These are phyloP conservation scores for Phoxinus phoxinus DNA, from an alignment of 2,113 vertebrate genomes.

Conservation along the genomic window DNA sequence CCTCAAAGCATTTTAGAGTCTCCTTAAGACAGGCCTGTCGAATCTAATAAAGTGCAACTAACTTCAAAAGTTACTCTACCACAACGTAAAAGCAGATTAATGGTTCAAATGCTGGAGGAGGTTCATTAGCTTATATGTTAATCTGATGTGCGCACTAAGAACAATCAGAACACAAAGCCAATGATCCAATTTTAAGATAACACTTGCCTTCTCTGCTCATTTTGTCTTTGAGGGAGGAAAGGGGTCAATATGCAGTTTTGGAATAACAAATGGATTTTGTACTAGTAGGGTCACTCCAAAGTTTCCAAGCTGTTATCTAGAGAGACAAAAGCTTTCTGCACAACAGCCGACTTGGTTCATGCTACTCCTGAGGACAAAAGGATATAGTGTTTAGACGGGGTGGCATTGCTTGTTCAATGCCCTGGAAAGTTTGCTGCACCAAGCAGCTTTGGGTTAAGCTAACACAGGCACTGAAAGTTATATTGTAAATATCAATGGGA, in stretches of 20 bases:
- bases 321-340: conserved; percentile 20
- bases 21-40: not conserved
- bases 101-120: not conserved
- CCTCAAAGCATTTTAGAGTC: not conserved
- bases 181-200: not conserved
- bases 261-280: conserved; percentile 11
- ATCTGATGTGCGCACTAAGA: not conserved
- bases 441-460: conserved; percentile 35
- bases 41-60: conserved; percentile 16
- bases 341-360: conserved; percentile 15
- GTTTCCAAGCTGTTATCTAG: not conserved
- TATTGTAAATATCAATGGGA: conserved; percentile 53
- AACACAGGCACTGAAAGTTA: conserved; percentile 25
- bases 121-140: not conserved
- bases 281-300: not conserved
- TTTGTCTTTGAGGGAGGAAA: not conserved
- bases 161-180: conserved; percentile 11
- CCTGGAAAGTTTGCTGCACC: conserved; percentile 20
- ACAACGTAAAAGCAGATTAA: not conserved
- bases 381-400: conserved; percentile 18
- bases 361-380: not conserved
- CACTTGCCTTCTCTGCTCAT: not conserved
- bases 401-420: conserved; percentile 1
- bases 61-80: not conserved
- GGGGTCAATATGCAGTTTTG: not conserved